These are phyloP conservation scores for Morinoia aosen DNA, from an alignment of 2,888 invertebrate species.

Conservation along the genomic window DNA sequence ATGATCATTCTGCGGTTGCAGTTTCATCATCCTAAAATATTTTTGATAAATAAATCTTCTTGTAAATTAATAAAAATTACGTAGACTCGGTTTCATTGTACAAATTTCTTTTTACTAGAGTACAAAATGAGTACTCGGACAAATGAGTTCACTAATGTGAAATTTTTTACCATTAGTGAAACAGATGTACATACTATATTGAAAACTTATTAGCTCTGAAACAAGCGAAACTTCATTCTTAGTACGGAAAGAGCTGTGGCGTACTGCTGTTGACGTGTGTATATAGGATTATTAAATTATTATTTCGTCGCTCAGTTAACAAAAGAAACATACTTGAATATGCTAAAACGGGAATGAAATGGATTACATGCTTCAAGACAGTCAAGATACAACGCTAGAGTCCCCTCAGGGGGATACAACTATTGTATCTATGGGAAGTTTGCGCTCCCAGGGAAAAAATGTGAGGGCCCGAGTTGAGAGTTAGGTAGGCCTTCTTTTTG, in stretches of 20 bases:
- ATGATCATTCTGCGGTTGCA: background rate
- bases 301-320: background rate
- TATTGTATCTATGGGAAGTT: no score
- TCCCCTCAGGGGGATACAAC: no score
- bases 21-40: background rate
- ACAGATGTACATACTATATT: background rate
- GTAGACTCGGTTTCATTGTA: background rate
- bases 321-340: no score
- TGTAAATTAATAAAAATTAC: background rate
- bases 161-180: background rate
- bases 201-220: background rate
- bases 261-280: background rate
- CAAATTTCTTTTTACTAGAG: no score
- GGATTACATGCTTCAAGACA: no score
- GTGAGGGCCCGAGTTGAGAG: no score
- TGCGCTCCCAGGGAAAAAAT: no score
- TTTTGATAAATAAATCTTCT: background rate
- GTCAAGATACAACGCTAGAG: no score
- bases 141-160: background rate
- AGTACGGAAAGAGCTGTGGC: background rate
- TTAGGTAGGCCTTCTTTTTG: no score
- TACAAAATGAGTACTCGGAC: no score
- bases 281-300: background rate
- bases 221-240: background rate
- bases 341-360: no score